Conservation (phyloP, 2,113 vertebrate genomes). For the Sylvietta virens region DNA sequence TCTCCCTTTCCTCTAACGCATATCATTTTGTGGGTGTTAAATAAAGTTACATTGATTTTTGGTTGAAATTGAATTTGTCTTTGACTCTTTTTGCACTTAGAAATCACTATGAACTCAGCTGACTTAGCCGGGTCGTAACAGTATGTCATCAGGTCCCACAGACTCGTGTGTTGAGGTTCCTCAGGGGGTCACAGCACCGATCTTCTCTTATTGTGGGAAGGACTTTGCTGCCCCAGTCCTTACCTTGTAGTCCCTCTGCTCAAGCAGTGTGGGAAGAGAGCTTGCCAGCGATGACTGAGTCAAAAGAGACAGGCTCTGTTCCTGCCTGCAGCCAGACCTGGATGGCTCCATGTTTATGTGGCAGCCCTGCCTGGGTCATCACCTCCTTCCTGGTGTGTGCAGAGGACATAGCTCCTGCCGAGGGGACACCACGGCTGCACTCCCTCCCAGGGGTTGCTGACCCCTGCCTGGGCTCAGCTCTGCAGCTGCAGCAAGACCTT, state of each 20-base stretch:
- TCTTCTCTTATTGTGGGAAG: neutral
- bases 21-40: no score
- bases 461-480: neutral
- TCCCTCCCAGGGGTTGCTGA: neutral
- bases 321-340: neutral
- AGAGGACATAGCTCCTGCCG: neutral
- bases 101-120: no score
- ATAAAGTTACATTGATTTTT: no score
- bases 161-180: neutral
- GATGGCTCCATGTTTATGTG: neutral
- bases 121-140: no score
- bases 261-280: neutral
- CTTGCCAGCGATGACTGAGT: neutral
- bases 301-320: neutral
- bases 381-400: rapidly evolving
- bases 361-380: neutral
- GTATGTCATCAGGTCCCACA: neutral
- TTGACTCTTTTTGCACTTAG: no score
- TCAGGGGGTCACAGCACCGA: neutral
- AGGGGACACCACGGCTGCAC: rapidly evolving
- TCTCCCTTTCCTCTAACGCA: no score
- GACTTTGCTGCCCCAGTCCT: neutral
- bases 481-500: neutral
- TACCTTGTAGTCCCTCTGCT: neutral
- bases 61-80: no score